phyloP scores from a whole-genome alignment of 2,797 vertebrate species.

The Champsocephalus esox region DNA sequence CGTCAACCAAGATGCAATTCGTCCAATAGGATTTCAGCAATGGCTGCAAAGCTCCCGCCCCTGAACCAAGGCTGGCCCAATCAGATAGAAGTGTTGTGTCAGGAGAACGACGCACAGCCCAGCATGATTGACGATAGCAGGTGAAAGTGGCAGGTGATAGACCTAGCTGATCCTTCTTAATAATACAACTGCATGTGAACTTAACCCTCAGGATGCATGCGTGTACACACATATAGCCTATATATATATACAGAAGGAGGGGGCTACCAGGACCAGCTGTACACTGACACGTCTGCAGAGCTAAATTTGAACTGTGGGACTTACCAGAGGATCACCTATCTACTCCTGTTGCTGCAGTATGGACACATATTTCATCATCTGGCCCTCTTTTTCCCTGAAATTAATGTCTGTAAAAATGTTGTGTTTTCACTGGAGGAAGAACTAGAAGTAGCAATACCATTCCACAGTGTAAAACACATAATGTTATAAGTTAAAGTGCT shows the following conservation, averaged over 20 bases:
- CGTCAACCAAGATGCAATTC: constrained; percentile 39
- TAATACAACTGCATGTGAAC: constrained; percentile 64
- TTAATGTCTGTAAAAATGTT: constrained; percentile 33
- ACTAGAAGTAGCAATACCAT: too few relatives aligned
- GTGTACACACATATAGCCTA: constrained; percentile 33
- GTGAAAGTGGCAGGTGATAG: constrained; percentile 75
- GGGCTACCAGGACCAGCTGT: constrained; percentile 68
- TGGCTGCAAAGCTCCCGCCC: constrained; percentile 47
- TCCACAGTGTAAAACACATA: too few relatives aligned
- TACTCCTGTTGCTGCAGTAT: constrained; percentile 55
- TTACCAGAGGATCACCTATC: constrained; percentile 75
- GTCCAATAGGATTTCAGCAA: constrained; percentile 73
- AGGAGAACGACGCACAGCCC: constrained; percentile 40
- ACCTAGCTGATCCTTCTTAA: constrained; percentile 43
- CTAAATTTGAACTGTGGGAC: constrained; percentile 82
- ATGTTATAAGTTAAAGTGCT: too few relatives aligned
- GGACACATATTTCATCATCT: constrained; percentile 67
- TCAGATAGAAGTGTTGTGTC: constrained; percentile 64
- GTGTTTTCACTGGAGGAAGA: not conserved
- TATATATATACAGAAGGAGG: constrained; percentile 59
- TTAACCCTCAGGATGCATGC: constrained; percentile 38
- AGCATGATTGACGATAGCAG: constrained; percentile 82
- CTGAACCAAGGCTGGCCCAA: constrained; percentile 58
- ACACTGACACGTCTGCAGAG: constrained; percentile 82
- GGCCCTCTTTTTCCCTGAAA: constrained; percentile 39